Conservation (phyloP, 37 sponge, comb jelly and placozoan genomes). For the Geodia barretti region DNA sequence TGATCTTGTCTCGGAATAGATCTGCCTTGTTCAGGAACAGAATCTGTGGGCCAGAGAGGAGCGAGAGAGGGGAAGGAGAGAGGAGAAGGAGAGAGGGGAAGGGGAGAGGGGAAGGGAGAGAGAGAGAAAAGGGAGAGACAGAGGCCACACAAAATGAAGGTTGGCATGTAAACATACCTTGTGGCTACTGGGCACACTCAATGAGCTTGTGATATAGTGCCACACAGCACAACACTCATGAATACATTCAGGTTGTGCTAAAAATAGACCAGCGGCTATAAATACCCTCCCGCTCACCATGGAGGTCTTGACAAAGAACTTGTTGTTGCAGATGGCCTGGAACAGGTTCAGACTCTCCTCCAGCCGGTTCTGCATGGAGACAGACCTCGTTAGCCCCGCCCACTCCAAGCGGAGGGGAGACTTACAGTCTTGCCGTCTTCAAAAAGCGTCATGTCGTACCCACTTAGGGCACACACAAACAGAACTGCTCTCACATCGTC, state of each 20-base stretch:
- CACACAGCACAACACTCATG: background rate
- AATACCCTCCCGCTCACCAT: constrained; percentile 78
- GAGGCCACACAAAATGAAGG: background rate
- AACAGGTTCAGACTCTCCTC: constrained; percentile 93
- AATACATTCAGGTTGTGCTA: too few species aligned
- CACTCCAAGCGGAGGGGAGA: background rate
- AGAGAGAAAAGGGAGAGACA: background rate
- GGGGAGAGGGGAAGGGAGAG: background rate
- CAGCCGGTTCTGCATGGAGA: constrained; percentile 84
- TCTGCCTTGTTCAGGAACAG: constrained; percentile 98
- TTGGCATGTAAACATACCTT: too few species aligned
- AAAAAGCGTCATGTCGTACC: constrained; percentile 95
- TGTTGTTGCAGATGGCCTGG: constrained; percentile 98
- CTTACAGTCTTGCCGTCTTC: constrained; percentile 94
- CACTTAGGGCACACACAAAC: constrained; percentile 95
- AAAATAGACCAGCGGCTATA: constrained; percentile 1
- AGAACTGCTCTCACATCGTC: constrained; percentile 97
- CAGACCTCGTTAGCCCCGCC: background rate
- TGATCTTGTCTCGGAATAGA: constrained; percentile 86
- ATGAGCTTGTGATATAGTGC: background rate
- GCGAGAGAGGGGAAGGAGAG: background rate
- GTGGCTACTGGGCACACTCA: too few species aligned
- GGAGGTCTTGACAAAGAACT: constrained; percentile 93
- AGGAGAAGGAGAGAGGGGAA: background rate
- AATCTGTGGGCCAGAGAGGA: constrained; percentile 54